These are phyloP conservation scores for Pinctada fucata DNA, from an alignment of 2,888 invertebrate genomes.

Conservation along the genomic window DNA sequence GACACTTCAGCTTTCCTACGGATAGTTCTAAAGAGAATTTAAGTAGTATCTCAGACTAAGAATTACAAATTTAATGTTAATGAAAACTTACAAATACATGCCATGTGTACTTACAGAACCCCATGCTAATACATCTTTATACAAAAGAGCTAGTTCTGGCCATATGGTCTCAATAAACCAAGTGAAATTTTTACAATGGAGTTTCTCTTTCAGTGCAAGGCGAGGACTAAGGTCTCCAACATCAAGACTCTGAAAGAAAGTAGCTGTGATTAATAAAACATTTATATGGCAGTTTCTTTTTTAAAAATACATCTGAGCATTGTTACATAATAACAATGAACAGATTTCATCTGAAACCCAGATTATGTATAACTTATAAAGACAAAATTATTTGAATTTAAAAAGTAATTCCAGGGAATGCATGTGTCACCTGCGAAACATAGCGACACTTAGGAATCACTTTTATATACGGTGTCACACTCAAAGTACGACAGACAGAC, in stretches of 20 bases:
- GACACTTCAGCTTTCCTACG: too few species aligned
- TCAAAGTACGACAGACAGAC: too few species aligned
- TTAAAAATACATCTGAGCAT: neutral
- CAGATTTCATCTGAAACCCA: neutral
- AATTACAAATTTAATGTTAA: too few species aligned
- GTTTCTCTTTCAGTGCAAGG: conserved; percentile 51
- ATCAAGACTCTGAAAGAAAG: conserved; percentile 50
- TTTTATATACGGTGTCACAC: too few species aligned
- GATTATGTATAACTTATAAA: too few species aligned
- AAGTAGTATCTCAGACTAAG: too few species aligned
- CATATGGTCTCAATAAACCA: conserved; percentile 65
- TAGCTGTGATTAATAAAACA: neutral
- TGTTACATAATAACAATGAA: neutral
- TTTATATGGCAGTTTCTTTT: neutral
- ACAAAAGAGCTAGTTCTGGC: conserved; percentile 62
- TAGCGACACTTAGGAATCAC: too few species aligned
- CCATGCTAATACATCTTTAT: conserved; percentile 58
- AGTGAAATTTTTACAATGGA: conserved; percentile 64
- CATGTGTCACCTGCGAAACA: too few species aligned
- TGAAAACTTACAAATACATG: neutral
- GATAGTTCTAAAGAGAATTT: too few species aligned
- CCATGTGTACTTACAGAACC: conserved; percentile 54
- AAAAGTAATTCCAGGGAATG: too few species aligned
- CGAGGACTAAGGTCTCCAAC: conserved; percentile 59
- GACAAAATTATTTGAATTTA: too few species aligned